Evolutionary conservation across 1,140 invertebrate genomes (phyloP), one percentile per base, ranked within the genome.

Genomic region (Leptopilina boulardi): DNA sequence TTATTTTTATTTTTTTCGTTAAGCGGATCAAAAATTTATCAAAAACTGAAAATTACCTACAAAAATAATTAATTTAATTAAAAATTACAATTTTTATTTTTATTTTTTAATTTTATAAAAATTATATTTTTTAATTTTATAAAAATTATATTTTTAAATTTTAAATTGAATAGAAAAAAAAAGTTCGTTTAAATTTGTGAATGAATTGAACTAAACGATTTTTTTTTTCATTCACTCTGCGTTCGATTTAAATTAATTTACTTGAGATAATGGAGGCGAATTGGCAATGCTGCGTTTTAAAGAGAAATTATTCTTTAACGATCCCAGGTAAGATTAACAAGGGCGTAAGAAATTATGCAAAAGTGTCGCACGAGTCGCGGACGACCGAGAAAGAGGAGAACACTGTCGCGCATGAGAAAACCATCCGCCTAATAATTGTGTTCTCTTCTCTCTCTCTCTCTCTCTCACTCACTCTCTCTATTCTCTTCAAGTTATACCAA

Each of bases 331-430:
- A 66, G 23, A 66, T 66, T 66, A 66, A 30, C 59, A 66, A 66
- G 59, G 59, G 59, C 59, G 26, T 66, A 18, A 66, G 59, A n/a
- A 66, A 66, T 66, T 66, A 66, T 66, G 59, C 59, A 66, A 66
- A 66, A 66, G 59, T 26, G 59, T 66, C 54, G 18, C 54, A 23
- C 54, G 54, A 59, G 54, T 59, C 54, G 54, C 54, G 54, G 18
- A 59, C 19, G 54, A 38, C n/a, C n/a, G n/a, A n/a, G n/a, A n/a
- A n/a, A n/a, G n/a, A n/a, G n/a, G n/a, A n/a, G n/a, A 59, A 59
- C 21, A 59, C 54, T 59, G 54, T 59, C 59, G 59, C 56, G 56
- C 59, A 26, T 26, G 59, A 66, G 9, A 23, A 66, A 66, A 66
- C 59, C 26, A 66, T 5, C 59, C 59, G 23, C 23, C 59, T 66